Conservation (phyloP, 2,888 invertebrate genomes). For the Drosophila longiperda region DNA sequence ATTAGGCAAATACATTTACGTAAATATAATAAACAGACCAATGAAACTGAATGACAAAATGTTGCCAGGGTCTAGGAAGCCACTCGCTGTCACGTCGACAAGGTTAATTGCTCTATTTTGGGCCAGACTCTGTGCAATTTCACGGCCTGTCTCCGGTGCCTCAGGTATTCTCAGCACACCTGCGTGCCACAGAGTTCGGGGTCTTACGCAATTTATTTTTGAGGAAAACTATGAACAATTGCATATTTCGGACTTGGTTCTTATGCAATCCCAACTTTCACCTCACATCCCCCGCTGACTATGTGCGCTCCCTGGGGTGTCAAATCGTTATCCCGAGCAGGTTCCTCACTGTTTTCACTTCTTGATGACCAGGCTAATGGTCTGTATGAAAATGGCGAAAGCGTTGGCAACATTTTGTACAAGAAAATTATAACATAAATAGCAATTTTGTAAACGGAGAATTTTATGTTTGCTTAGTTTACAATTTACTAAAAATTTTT, state of each 20-base stretch:
- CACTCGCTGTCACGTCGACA: slow-evolving; percentile 63
- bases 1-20: slow-evolving; percentile 46
- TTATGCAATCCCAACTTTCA: slow-evolving; percentile 74
- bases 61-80: slow-evolving; percentile 31
- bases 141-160: slow-evolving; percentile 23
- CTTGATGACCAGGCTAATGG: background rate
- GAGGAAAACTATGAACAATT: slow-evolving; percentile 36
- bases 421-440: background rate
- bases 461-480: background rate
- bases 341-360: slow-evolving; percentile 11
- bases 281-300: slow-evolving; percentile 55
- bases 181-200: slow-evolving; percentile 42
- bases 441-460: background rate
- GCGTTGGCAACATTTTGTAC: background rate
- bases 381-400: background rate
- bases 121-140: slow-evolving; percentile 37
- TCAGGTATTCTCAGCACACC: slow-evolving; percentile 52
- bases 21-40: slow-evolving; percentile 11
- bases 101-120: slow-evolving; percentile 76
- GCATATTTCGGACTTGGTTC: slow-evolving; percentile 38
- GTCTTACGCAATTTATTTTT: slow-evolving; percentile 52
- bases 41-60: slow-evolving; percentile 27
- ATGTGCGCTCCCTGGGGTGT: slow-evolving; percentile 32
- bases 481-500: background rate
- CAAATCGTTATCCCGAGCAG: slow-evolving; percentile 16